phyloP scores from a whole-genome alignment of 2,888 invertebrate species.

The Anthophora plumipes region DNA sequence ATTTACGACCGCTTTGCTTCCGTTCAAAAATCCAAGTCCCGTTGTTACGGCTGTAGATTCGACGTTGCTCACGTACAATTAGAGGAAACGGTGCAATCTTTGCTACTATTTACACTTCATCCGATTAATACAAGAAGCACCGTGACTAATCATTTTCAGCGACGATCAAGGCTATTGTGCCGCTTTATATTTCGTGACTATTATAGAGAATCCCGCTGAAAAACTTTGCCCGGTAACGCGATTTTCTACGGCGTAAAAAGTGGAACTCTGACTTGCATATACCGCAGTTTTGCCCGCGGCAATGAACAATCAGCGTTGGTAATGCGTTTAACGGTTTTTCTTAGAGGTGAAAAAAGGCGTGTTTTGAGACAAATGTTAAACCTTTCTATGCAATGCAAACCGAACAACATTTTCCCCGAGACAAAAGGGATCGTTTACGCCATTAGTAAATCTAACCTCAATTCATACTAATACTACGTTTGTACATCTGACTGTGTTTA shows the following conservation, averaged over 20 bases:
- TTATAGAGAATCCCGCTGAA: slow-evolving; percentile 14
- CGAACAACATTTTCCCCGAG: neutral
- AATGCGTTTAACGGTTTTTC: slow-evolving; percentile 30
- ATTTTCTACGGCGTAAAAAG: slow-evolving; percentile 48
- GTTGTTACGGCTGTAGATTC: neutral
- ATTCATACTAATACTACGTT: neutral
- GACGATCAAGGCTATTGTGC: neutral
- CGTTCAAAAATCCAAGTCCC: neutral
- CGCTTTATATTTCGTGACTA: neutral
- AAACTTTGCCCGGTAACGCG: slow-evolving; percentile 17
- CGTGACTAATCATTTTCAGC: slow-evolving; percentile 18
- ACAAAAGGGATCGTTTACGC: neutral
- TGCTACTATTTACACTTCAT: neutral
- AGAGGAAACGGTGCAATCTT: slow-evolving; percentile 2
- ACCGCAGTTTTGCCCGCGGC: slow-evolving; percentile 1
- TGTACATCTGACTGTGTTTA: neutral
- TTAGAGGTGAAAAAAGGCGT: neutral
- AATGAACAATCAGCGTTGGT: slow-evolving; percentile 17
- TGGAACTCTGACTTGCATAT: slow-evolving; percentile 50
- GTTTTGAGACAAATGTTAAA: neutral
- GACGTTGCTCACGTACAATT: neutral
- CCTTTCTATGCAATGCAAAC: neutral
- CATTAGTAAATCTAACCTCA: neutral
- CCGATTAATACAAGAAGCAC: slow-evolving; percentile 1
- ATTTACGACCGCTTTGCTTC: neutral